A percentile compares a stretch with the other conserved stretches of the same genome.
Evolutionary conservation across 2,888 invertebrate genomes (phyloP).

Genomic region (Phengaris arion): DNA sequence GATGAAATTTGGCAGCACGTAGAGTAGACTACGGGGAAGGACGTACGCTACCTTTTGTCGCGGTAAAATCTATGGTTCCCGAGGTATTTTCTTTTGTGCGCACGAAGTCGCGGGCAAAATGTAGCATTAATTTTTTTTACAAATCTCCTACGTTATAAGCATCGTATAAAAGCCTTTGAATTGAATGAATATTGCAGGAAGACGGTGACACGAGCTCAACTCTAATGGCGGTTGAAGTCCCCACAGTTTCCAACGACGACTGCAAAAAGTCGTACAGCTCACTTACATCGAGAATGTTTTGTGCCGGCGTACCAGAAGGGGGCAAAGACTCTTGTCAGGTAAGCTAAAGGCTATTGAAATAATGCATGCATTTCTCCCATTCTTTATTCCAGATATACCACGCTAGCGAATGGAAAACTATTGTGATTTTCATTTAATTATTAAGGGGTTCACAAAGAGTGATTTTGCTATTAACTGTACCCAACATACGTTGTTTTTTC

Average conservation of each 20-base stretch:
- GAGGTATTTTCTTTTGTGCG: no score
- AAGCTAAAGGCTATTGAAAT: constrained; percentile 22
- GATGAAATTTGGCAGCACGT: no score
- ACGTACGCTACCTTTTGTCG: no score
- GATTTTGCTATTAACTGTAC: neutral
- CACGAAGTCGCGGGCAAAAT: no score
- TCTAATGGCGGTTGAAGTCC: constrained; percentile 48
- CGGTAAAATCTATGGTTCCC: no score
- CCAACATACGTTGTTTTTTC: no score
- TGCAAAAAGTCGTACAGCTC: constrained; percentile 47
- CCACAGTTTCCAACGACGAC: constrained; percentile 44
- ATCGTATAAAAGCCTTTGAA: neutral
- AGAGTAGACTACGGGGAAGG: no score
- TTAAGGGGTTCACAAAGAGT: neutral
- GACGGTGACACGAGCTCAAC: constrained; percentile 35
- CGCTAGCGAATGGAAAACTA: neutral
- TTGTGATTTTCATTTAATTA: neutral
- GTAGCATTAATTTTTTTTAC: neutral
- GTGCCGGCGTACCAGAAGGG: constrained; percentile 59
- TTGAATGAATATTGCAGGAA: constrained; percentile 35
- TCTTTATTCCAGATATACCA: neutral
- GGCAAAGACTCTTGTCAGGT: constrained; percentile 73
- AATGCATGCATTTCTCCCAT: constrained; percentile 21
- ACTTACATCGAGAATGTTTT: constrained; percentile 61
- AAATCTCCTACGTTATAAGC: neutral